Base-by-base conservation (phyloP, 2,113 vertebrate genomes). In the Dromaius novaehollandiae region DNA sequence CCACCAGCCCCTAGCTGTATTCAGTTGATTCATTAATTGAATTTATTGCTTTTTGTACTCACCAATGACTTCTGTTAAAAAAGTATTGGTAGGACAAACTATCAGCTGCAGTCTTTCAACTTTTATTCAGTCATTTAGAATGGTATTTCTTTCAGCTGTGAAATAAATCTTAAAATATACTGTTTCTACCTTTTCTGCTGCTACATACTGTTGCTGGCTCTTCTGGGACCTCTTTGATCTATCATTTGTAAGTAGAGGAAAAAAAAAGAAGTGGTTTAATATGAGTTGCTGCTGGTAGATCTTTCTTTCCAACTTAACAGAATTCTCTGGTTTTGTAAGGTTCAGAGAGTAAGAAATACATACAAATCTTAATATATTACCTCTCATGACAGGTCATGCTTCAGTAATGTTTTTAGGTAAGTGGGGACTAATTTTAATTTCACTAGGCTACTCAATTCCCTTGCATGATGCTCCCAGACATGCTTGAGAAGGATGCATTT, bases 1-100 rank as follows among this genome's bases (percentile, higher is more conserved):
- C 40, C 2, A 34, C 12, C 16, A 9, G 1, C 4, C 25, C 4
- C 22, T 44, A 11, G 5, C 9, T 65, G 5, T 11, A 40, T 24
- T 44, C 3, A 18, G 20, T 5, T 74, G 28, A 63, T 58, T 15
- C 7, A 46, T 68, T 80, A 60, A 60, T 77, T 11, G 32, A 64
- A 64, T 90, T 50, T 93, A 40, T 14, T 73, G 26, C 48, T 78
- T 4, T 58, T 38, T 85, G 3, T 64, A 22, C 8, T 90, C 20
- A 85, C 18, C 3, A 19, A 34, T 50, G 18, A 50, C 4, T 68
- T 89, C 15, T 46, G 15, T 24, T 61, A 73, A 82, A 92, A 92
- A 86, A 21, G 4, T 77, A 4, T 38, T 50, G 36, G 3, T 5
- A 20, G 9, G 5, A 21, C 3, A 56, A 88, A 36, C 4, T 44